Evolutionary conservation across 1,140 invertebrate genomes (phyloP).

Genomic region (Rhopalosiphum maidis): DNA sequence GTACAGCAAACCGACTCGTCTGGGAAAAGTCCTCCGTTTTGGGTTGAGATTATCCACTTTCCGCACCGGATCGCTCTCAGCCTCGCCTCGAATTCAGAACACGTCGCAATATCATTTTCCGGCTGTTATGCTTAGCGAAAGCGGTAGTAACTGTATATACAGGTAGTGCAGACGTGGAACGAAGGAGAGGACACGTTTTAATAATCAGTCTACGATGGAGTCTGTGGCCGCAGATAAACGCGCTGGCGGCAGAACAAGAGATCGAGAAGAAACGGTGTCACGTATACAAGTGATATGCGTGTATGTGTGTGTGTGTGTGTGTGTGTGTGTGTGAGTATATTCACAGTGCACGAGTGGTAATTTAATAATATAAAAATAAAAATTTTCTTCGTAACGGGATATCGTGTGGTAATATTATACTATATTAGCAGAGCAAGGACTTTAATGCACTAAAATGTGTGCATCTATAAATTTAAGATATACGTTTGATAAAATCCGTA

Average conservation of each 20-base stretch:
- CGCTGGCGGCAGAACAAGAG: not conserved
- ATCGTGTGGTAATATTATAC: not conserved
- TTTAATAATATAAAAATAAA: slow-evolving; percentile 20
- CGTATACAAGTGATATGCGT: not conserved
- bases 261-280: not conserved
- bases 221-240: not conserved
- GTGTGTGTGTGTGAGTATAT: not conserved
- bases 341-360: not conserved
- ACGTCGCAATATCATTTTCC: slow-evolving; percentile 46
- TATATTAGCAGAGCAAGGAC: not conserved
- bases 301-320: too few species aligned
- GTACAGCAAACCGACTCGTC: not conserved
- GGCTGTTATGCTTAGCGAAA: not conserved
- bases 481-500: too few species aligned
- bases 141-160: not conserved
- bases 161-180: not conserved
- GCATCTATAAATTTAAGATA: not conserved
- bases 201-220: not conserved
- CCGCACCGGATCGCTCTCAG: not conserved
- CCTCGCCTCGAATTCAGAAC: not conserved
- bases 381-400: not conserved
- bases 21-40: not conserved
- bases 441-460: not conserved
- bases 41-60: not conserved
- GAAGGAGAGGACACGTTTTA: not conserved